phyloP scores from a whole-genome alignment of 2,797 vertebrate genomes.

The Coregonus suidteri region DNA sequence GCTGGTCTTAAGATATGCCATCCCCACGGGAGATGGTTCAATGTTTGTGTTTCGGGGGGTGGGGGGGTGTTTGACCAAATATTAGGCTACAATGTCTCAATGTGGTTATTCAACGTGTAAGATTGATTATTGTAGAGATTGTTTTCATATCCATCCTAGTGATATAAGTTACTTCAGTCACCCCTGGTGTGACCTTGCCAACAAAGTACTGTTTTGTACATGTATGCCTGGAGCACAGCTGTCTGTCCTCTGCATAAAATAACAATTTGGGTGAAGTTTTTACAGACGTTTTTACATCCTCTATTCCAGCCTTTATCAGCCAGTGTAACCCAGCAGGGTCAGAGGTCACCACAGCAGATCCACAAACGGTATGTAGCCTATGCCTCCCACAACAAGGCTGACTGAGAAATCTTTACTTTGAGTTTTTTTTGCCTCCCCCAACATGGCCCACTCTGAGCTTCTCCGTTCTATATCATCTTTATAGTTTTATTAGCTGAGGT shows the following conservation, averaged over 20 bases:
- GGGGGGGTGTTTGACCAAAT: neutral
- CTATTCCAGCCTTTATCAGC: constrained; percentile 60
- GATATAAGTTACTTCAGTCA: neutral
- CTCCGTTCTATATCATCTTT: neutral
- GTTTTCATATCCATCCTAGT: neutral
- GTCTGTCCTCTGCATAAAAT: neutral
- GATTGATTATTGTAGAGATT: neutral
- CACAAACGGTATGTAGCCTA: constrained; percentile 77
- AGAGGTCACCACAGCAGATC: constrained; percentile 42
- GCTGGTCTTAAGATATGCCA: neutral
- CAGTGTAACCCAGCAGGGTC: constrained; percentile 84
- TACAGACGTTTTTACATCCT: constrained; percentile 12
- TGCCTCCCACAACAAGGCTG: constrained; percentile 2
- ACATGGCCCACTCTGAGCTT: neutral
- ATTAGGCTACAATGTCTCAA: neutral
- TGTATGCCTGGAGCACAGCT: neutral
- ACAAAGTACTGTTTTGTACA: neutral
- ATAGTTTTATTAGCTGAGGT: constrained; percentile 26
- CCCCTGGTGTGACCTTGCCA: neutral
- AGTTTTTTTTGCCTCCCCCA: neutral
- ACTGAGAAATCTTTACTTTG: neutral
- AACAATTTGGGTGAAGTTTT: neutral
- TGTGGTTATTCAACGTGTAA: neutral
- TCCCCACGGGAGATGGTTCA: neutral
- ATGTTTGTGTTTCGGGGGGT: neutral